Evolutionary conservation across 2,888 invertebrate genomes (phyloP).

Genomic region (Ischnus inquisitorius): DNA sequence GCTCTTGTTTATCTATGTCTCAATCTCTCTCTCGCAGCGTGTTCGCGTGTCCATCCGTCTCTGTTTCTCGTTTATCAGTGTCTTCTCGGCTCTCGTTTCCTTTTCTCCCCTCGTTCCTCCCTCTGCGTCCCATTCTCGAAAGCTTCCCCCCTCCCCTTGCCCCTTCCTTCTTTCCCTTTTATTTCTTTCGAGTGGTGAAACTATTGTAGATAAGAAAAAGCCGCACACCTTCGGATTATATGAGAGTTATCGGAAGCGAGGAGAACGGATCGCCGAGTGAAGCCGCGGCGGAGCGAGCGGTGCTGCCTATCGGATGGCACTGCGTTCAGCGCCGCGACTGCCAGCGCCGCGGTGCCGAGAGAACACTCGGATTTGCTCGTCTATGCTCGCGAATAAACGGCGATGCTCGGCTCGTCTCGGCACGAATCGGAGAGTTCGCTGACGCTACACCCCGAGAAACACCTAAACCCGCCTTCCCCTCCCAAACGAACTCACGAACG

Average conservation of each 20-base stretch:
- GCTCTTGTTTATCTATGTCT: conserved; percentile 61
- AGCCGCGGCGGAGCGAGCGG: conserved; percentile 79
- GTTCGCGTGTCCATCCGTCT: conserved; percentile 14
- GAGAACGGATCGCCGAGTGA: conserved; percentile 69
- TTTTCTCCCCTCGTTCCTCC: conserved; percentile 8
- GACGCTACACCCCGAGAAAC: conserved; percentile 71
- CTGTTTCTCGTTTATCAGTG: conserved; percentile 27
- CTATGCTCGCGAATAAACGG: conserved; percentile 69
- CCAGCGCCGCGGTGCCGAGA: conserved; percentile 66
- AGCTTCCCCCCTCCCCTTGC: not conserved
- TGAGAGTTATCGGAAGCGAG: conserved; percentile 62
- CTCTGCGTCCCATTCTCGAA: not conserved
- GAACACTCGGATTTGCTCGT: conserved; percentile 71
- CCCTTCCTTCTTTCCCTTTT: not conserved
- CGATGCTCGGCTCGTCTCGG: conserved; percentile 73
- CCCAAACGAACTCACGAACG: conserved; percentile 2
- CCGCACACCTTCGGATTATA: conserved; percentile 64
- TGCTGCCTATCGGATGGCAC: conserved; percentile 82
- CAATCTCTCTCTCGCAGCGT: conserved; percentile 46
- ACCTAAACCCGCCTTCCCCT: conserved; percentile 70
- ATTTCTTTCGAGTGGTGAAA: conserved; percentile 35
- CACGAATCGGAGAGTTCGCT: conserved; percentile 14
- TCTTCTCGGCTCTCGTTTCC: conserved; percentile 49
- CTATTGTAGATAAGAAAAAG: conserved; percentile 58
- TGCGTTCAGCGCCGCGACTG: conserved; percentile 81